Conservation (phyloP, 2,113 vertebrate species). For the Benitochromis conjunctus region DNA sequence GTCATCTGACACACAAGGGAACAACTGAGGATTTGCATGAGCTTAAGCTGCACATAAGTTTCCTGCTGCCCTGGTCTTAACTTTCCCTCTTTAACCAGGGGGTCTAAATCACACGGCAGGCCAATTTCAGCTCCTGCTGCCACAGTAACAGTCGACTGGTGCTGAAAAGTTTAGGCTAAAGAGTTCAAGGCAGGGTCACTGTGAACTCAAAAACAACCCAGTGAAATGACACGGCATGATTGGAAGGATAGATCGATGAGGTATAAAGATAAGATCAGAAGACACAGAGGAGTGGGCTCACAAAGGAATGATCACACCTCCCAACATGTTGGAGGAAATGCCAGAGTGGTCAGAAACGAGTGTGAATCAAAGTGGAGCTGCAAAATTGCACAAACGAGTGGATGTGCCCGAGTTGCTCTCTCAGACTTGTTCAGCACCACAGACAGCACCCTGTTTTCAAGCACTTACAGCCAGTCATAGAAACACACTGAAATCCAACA, state of each 20-base stretch:
- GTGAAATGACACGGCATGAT: not conserved
- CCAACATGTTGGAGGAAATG: slow-evolving; percentile 5
- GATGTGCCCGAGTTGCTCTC: not conserved
- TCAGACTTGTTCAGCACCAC: slow-evolving; percentile 41
- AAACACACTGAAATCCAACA: not conserved
- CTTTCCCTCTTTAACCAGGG: not conserved
- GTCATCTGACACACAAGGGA: not conserved
- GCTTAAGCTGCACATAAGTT: not conserved
- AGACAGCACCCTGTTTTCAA: slow-evolving; percentile 30
- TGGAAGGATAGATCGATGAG: not conserved
- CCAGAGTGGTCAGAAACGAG: slow-evolving; percentile 10
- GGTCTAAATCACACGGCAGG: not conserved
- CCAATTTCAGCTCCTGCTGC: not conserved
- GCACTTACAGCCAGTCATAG: not conserved
- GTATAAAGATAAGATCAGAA: not conserved
- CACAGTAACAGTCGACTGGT: not conserved
- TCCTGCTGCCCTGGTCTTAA: slow-evolving; percentile 18
- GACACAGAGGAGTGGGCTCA: not conserved
- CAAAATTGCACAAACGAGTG: slow-evolving; percentile 19
- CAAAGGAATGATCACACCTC: slow-evolving; percentile 11
- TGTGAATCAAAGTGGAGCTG: slow-evolving; percentile 26
- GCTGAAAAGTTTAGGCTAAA: not conserved
- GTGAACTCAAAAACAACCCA: not conserved
- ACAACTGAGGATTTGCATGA: not conserved
- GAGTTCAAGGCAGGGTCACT: not conserved